A percentile compares a stretch with the other conserved stretches of the same genome.
Evolutionary conservation across 2,797 vertebrate species (phyloP).

Genomic region (Astyanax mexicanus): DNA sequence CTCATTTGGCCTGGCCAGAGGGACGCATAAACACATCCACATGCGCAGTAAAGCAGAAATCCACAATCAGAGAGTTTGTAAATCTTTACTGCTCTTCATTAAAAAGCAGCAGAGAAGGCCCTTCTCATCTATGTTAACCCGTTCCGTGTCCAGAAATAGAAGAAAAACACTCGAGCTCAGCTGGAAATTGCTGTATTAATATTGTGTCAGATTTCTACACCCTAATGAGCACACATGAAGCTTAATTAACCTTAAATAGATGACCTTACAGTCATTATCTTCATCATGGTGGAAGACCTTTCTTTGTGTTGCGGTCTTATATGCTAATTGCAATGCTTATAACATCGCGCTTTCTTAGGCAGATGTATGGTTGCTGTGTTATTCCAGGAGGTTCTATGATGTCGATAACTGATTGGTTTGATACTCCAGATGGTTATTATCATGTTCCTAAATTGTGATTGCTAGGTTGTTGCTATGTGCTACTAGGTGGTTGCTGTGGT

Average conservation of each 20-base stretch:
- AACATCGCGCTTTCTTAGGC: too few relatives aligned
- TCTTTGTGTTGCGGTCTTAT: background rate
- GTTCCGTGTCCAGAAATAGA: background rate
- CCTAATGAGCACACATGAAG: background rate
- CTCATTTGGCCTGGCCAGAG: constrained; percentile 12
- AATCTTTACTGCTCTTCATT: constrained; percentile 2
- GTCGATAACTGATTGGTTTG: too few relatives aligned
- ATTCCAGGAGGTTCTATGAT: too few relatives aligned
- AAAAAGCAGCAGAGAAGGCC: background rate
- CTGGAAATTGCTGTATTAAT: background rate
- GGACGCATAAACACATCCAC: constrained; percentile 1
- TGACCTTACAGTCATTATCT: constrained; percentile 17
- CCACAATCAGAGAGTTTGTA: constrained; percentile 9
- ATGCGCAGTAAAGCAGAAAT: constrained; percentile 5
- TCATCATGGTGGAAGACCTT: constrained; percentile 9
- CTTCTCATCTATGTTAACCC: background rate
- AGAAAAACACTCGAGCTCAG: background rate
- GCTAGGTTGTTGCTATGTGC: too few relatives aligned
- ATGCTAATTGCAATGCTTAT: constrained; percentile 14
- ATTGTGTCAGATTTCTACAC: constrained; percentile 19
- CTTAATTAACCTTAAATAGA: constrained; percentile 7
- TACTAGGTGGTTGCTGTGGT: too few relatives aligned
- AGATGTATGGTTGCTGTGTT: too few relatives aligned
- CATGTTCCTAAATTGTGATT: too few relatives aligned
- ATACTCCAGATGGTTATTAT: too few relatives aligned